Base-by-base conservation (phyloP, 2,888 invertebrate species). In the Lymantria dispar region DNA sequence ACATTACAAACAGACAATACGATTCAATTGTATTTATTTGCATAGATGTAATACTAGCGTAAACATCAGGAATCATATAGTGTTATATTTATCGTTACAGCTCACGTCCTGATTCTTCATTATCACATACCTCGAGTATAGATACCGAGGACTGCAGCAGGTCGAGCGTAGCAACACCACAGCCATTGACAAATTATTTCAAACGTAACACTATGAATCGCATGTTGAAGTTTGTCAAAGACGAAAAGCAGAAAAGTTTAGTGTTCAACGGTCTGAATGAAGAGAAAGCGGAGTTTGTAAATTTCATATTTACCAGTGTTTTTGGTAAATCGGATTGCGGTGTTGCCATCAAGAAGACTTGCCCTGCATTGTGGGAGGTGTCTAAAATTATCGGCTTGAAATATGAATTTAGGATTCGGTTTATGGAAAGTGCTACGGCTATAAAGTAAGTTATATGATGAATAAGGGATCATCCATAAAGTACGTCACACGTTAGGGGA, bases 201-300 rank as follows among this genome's bases (percentile, higher is more conserved):
- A 78, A 76, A 58, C 47, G 62, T 0, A 53, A 62, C 0, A 73
- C 70, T 52, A 54, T 83, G 0, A 70, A 74, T 8, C 53, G 54
- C 0, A 70, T 72, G 0, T 56, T 79, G 0, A 67, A 64, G n/a
- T 85, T 82, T 48, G 51, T 85, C 0, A 78, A 77, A 50, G 69
- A 77, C 13, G 58, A 72, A 3, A 47, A 40, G 12, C 55, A 53
- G 30, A 42, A 56, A 0, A 51, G 36, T 0, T 42, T 77, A 8
- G 50, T 63, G n/a, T 83, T 75, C 50, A 9, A 12, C 2, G 14
- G 7, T 29, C 29, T 52, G 10, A 12, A 7, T 30, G 9, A 12
- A 0, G 9, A 8, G 0, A 37, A 48, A 3, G 43, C 45, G 2
- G 13, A 13, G 1, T 45, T 33, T 7, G 1, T 52, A 8, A 13